phyloP scores from a whole-genome alignment of 2,888 invertebrate species.

The Drosophila longiperda region DNA sequence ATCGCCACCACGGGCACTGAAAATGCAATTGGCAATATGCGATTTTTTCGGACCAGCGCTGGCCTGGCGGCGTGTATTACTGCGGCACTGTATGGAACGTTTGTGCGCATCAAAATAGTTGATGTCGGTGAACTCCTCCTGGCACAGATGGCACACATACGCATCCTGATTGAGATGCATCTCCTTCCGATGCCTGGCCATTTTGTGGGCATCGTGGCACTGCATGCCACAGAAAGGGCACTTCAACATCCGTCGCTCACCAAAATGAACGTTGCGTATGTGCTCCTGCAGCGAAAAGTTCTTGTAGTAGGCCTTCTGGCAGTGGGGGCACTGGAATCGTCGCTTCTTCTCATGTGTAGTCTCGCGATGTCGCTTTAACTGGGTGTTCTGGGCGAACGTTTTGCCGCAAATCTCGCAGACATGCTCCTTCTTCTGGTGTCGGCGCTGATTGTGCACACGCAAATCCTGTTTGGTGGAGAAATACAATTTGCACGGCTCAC shows the following conservation, averaged over 20 bases:
- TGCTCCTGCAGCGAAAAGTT: constrained; percentile 82
- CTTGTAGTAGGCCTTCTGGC: constrained; percentile 82
- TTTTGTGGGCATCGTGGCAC: constrained; percentile 82
- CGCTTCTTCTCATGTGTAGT: constrained; percentile 82
- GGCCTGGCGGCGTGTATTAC: constrained; percentile 71
- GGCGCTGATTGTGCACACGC: constrained; percentile 80
- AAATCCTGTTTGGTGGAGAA: constrained; percentile 82
- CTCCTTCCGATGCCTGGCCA: constrained; percentile 82
- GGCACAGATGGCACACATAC: constrained; percentile 76
- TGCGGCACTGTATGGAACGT: constrained; percentile 82
- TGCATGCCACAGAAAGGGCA: constrained; percentile 83
- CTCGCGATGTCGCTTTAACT: constrained; percentile 80
- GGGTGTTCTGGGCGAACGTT: constrained; percentile 81
- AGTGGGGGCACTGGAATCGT: constrained; percentile 74
- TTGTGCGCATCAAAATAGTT: constrained; percentile 83
- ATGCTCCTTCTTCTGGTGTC: constrained; percentile 80
- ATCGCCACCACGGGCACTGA: constrained; percentile 3
- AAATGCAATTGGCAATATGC: neutral
- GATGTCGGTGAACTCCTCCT: constrained; percentile 82
- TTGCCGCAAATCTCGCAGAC: constrained; percentile 82
- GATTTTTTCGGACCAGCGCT: constrained; percentile 11
- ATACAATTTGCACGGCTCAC: constrained; percentile 79
- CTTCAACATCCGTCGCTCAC: constrained; percentile 78
- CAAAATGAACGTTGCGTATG: constrained; percentile 81
- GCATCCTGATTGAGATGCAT: constrained; percentile 79